Evolutionary conservation across 2,797 vertebrate genomes (phyloP), one percentile per base, ranked within the genome.

Genomic region (Acrocephalus scirpaceus): DNA sequence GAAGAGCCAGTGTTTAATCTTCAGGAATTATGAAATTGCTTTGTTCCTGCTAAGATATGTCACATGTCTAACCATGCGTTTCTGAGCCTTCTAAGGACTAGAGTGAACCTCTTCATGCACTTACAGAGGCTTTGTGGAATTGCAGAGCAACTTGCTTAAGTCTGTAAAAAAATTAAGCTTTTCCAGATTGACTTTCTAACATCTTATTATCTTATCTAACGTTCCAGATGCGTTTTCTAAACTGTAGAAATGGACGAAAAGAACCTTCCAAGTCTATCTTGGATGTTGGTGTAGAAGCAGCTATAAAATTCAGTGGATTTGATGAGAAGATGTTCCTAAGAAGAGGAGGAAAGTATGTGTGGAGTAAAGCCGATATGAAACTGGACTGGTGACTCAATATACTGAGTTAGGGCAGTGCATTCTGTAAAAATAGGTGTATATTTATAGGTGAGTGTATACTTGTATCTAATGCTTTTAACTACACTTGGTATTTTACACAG

Each of bases 311-410:
- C 90, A 99, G 99, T 54, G 99, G 99, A 32, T 99, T 99, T 90
- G 99, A 99, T 95, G 99, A 99, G 93, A 98, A 97, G 69, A 99
- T 99, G 99, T 99, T 99, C 96, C 95, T 99, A 3, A 98, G 96
- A 95, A 98, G 99, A 95, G 99, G 99, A 57, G 99, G 99, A 18
- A 99, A 99, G 85, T 99, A 99, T 9, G 65, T 98, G 8, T 99
- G 99, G 99, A 99, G 99, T 96, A 99, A 99, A 98, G 98, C 98
- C 2, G 98, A 99, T 86, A 99, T 99, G 98, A 98, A 97, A 84
- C 97, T 99, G 65, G 98, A 99, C 47, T 99, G 99, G 99, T 99
- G 97, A 98, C 21, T 88, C 58, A 54, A 44, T 25, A 20, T 6
- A 53, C 11, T 72, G 73, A 78, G 70, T 62, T n/a, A 45, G 40